Evolutionary conservation across 2,797 vertebrate species (phyloP).

Genomic region (Meriones psammophilus): DNA sequence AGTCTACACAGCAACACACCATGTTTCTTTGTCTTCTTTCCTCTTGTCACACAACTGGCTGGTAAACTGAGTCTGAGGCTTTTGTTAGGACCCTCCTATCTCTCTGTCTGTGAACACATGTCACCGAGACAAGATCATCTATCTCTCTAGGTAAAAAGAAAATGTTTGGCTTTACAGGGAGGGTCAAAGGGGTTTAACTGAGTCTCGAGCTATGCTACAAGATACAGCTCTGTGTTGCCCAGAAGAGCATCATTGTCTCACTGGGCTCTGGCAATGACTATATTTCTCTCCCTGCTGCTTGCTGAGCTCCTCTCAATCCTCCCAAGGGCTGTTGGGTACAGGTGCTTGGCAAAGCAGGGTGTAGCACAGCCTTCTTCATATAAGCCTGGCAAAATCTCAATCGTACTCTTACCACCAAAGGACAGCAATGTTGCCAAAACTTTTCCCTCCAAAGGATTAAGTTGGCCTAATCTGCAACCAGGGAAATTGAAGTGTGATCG

Average conservation of each 20-base stretch:
- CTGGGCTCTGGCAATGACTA: not conserved
- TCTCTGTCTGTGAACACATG: not conserved
- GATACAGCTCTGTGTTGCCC: not conserved
- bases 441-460: slow-evolving; percentile 69
- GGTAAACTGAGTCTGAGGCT: not conserved
- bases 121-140: not conserved
- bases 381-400: slow-evolving; percentile 56
- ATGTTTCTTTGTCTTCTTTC: not conserved
- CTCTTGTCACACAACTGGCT: not conserved
- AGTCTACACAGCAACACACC: too few relatives aligned
- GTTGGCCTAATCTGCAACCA: slow-evolving; percentile 71
- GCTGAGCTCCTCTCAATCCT: slow-evolving; percentile 9
- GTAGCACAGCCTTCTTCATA: slow-evolving; percentile 33
- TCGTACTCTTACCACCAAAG: slow-evolving; percentile 61
- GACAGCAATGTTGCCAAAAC: slow-evolving; percentile 68
- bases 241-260: not conserved
- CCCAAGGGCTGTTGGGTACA: slow-evolving; percentile 22
- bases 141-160: not conserved
- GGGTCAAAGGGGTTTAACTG: not conserved
- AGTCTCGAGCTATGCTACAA: not conserved
- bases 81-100: not conserved
- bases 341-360: slow-evolving; percentile 48
- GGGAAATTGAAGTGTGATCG: slow-evolving; percentile 66
- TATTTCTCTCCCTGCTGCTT: slow-evolving; percentile 17
- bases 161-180: not conserved